phyloP scores from a whole-genome alignment of 2,888 invertebrate species.

The Schizotus pectinicornis region DNA sequence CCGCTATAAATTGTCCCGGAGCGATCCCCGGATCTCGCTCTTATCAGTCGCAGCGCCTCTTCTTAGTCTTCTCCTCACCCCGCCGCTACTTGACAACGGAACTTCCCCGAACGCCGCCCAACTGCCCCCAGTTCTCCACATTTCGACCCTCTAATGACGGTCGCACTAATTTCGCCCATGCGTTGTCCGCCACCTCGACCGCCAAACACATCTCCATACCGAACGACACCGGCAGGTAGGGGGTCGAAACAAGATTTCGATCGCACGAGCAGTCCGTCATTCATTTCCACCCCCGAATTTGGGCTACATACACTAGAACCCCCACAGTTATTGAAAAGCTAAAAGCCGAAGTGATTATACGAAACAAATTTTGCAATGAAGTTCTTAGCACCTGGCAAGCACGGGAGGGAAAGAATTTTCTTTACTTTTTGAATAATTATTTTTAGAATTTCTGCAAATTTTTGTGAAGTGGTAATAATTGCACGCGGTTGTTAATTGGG shows the following conservation, averaged over 20 bases:
- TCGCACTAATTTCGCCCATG: constrained; percentile 9
- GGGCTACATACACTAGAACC: too few relatives aligned
- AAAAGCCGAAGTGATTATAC: too few relatives aligned
- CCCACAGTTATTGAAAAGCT: too few relatives aligned
- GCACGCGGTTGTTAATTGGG: too few relatives aligned
- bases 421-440: too few relatives aligned
- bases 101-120: constrained; percentile 18
- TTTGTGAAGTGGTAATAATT: too few relatives aligned
- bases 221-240: too few relatives aligned
- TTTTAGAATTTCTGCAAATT: too few relatives aligned
- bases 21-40: constrained; percentile 59
- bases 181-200: constrained; percentile 3
- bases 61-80: constrained; percentile 48
- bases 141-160: constrained; percentile 1
- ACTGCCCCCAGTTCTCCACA: constrained; percentile 11
- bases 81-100: constrained; percentile 28
- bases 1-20: constrained; percentile 60
- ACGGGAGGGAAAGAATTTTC: too few relatives aligned
- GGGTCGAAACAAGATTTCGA: neutral
- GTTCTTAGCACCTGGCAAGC: too few relatives aligned
- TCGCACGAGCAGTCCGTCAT: neutral
- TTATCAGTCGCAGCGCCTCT: constrained; percentile 58
- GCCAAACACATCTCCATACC: neutral
- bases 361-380: too few relatives aligned
- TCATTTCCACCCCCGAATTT: too few relatives aligned